These are phyloP conservation scores for Rhodophaea formosa DNA, from an alignment of 2,888 invertebrate genomes.

Conservation along the genomic window DNA sequence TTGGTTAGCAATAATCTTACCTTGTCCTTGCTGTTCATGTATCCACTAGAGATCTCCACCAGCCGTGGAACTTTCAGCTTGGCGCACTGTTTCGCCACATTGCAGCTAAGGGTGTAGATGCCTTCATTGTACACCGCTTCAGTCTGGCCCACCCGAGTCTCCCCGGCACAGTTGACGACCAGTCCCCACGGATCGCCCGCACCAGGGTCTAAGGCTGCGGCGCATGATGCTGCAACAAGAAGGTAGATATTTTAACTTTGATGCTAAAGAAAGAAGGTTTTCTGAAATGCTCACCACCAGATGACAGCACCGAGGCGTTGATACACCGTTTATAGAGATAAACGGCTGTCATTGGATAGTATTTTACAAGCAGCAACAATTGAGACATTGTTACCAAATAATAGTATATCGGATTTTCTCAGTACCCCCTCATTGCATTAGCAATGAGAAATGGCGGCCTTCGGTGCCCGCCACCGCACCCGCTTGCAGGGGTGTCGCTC, in stretches of 20 bases:
- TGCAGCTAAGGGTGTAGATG: conserved; percentile 89
- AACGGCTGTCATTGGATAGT: no score
- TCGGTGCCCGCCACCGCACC: no score
- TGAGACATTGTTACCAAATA: no score
- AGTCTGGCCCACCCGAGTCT: conserved; percentile 93
- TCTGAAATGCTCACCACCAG: neutral
- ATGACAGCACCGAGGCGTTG: no score
- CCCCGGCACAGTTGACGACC: conserved; percentile 95
- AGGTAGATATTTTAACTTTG: neutral
- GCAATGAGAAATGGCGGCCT: no score
- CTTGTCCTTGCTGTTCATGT: conserved; percentile 90
- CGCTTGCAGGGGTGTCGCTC: no score
- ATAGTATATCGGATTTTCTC: no score
- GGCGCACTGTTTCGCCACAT: conserved; percentile 90
- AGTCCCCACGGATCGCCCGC: conserved; percentile 84
- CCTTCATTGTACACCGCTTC: conserved; percentile 96
- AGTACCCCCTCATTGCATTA: no score
- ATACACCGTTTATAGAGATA: no score
- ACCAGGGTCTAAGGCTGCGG: conserved; percentile 85
- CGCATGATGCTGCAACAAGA: conserved; percentile 86
- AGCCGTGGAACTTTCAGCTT: conserved; percentile 85
- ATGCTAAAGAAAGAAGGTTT: neutral
- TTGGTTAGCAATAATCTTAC: conserved; percentile 60
- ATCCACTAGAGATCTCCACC: conserved; percentile 92
- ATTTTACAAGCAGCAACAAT: no score